A percentile compares a stretch with the other conserved stretches of the same genome.
phyloP scores from a whole-genome alignment of 2,797 vertebrate species.

The Lithobates sylvaticus region DNA sequence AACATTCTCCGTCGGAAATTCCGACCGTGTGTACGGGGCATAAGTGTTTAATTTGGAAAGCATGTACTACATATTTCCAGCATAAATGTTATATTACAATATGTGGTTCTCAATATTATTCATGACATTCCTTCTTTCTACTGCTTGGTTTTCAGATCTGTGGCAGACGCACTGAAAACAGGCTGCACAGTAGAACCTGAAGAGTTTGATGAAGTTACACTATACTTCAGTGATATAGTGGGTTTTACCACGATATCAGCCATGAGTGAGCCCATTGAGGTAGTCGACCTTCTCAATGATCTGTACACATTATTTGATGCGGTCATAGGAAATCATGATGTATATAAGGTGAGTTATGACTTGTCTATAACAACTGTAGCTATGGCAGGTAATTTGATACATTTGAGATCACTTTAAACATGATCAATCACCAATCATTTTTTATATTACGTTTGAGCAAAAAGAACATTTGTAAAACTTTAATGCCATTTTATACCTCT shows the following conservation, averaged over 20 bases:
- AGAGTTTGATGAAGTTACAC: constrained; percentile 86
- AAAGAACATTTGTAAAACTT: too few species aligned
- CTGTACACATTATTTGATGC: constrained; percentile 86
- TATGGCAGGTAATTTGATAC: too few species aligned
- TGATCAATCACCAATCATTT: too few species aligned
- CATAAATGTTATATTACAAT: background rate
- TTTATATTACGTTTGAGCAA: too few species aligned
- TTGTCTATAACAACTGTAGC: background rate
- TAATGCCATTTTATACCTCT: too few species aligned
- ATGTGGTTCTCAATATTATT: too few species aligned
- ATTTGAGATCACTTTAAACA: too few species aligned
- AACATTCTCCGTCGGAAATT: too few species aligned
- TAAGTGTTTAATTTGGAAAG: background rate
- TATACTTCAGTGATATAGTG: constrained; percentile 89
- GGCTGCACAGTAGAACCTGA: constrained; percentile 84
- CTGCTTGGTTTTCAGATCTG: constrained; percentile 73
- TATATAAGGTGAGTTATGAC: constrained; percentile 81
- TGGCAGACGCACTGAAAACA: constrained; percentile 84
- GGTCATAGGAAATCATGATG: constrained; percentile 84
- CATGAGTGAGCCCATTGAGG: constrained; percentile 86
- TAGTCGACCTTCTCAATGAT: constrained; percentile 87
- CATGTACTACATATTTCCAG: background rate
- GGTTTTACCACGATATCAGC: constrained; percentile 88
- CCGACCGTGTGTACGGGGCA: too few species aligned
- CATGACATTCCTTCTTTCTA: background rate